Evolutionary conservation across 2,888 invertebrate genomes (phyloP).

Genomic region (Drosophila subsilvestris): DNA sequence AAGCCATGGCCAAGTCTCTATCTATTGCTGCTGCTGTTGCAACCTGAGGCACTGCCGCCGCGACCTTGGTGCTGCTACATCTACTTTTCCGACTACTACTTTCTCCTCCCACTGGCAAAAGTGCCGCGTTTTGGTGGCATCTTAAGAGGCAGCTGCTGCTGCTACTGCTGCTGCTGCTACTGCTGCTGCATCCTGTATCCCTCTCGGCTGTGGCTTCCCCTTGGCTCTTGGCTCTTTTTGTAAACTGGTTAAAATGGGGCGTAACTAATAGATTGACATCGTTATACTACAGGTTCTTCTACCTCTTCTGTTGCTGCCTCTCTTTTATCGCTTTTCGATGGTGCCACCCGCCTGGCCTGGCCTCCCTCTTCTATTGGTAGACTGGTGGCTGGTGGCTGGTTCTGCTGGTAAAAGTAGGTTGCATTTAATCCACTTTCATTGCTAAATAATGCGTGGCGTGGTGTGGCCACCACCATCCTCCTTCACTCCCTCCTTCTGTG

Average conservation of each 20-base stretch:
- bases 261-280: slow-evolving; percentile 68
- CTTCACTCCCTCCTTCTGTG: slow-evolving; percentile 15
- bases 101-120: background rate
- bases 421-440: slow-evolving; percentile 73
- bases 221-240: slow-evolving; percentile 46
- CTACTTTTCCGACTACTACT: background rate
- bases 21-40: background rate
- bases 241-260: slow-evolving; percentile 66
- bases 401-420: slow-evolving; percentile 58
- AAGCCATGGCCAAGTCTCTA: background rate
- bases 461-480: slow-evolving; percentile 41
- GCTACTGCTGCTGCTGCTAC: background rate
- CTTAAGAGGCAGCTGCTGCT: background rate
- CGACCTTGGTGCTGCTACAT: background rate
- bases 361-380: slow-evolving; percentile 6
- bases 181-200: background rate
- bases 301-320: background rate
- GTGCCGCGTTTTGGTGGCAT: background rate
- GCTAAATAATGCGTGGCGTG: slow-evolving; percentile 55
- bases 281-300: slow-evolving; percentile 31
- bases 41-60: background rate
- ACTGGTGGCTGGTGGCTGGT: slow-evolving; percentile 12
- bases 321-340: slow-evolving; percentile 5
- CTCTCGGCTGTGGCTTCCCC: slow-evolving; percentile 11
- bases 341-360: slow-evolving; percentile 29